Base-by-base conservation (phyloP, 2,888 invertebrate genomes). In the Drosophila siamana region DNA sequence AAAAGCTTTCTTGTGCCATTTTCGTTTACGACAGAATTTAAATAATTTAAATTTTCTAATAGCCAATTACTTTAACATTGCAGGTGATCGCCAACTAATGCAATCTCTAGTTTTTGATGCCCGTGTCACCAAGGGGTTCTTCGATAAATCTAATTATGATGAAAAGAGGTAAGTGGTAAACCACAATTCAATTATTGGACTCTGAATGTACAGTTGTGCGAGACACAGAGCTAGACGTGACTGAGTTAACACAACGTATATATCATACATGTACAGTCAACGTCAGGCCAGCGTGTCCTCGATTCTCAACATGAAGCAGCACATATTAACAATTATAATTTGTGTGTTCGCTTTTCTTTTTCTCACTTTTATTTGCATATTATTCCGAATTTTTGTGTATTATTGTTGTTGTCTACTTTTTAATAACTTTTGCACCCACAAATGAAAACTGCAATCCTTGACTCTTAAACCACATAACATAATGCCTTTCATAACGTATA, bases 101-200 rank as follows among this genome's bases (percentile, higher is more conserved):
- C 95, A 96, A 89, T 96, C 96, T 54, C 93, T 98, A 51, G 96
- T 98, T 1, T 97, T 96, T 89, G 98, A 98, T 91, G 98, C 98
- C 7, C 95, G 96, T 89, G 96, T 96, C 75, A 98, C 98, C 1
- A 95, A 95, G 76, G 96, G 97, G 95, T 97, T 97, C 91, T 95
- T 96, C 78, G 94, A 95, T 76, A 96, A 96, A 90, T 95, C 95
- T 78, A 95, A 95, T 52, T 94, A 94, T 40, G 96, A 96, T 79
- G 96, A 96, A 76, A 94, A 94, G 91, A 94, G 94, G 95, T 95
- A 93, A 94, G 94, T 41, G 16, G 5, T 9, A 7, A n/a, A n/a
- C 13, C 16, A 43, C 43, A 8, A 0, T 13, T 2, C 7, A 5
- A 7, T 15, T 13, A 38, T 38, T n/a, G 8, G 19, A 16, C n/a